phyloP scores from a whole-genome alignment of 1,140 invertebrate genomes.

The Achatina immaculata region DNA sequence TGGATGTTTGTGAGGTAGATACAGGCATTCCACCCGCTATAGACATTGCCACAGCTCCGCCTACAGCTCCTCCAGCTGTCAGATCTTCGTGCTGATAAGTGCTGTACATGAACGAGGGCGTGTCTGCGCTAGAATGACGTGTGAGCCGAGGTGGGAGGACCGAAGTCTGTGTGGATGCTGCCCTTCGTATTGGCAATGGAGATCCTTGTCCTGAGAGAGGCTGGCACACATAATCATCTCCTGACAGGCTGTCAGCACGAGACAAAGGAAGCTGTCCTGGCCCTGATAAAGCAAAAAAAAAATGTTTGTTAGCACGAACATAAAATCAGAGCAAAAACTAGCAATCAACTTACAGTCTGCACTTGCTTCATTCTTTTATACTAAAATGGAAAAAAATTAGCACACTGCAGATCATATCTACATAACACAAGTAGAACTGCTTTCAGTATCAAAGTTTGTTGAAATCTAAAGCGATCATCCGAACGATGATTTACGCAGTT shows the following conservation, averaged over 20 bases:
- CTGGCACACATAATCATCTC: conserved; percentile 86
- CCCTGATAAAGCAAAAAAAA: conserved; percentile 39
- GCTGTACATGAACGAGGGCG: conserved; percentile 54
- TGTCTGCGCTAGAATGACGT: conserved; percentile 60
- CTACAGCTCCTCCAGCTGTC: conserved; percentile 25
- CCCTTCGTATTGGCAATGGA: conserved; percentile 59
- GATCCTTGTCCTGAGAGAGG: conserved; percentile 49
- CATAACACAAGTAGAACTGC: no score
- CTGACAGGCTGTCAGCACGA: conserved; percentile 85
- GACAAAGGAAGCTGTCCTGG: conserved; percentile 43
- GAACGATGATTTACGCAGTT: no score
- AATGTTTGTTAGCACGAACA: not conserved
- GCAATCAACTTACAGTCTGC: not conserved
- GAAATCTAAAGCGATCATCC: no score
- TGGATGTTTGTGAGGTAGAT: conserved; percentile 58
- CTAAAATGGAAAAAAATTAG: no score
- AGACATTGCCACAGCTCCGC: conserved; percentile 34
- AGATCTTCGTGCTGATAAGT: conserved; percentile 80
- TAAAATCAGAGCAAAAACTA: not conserved
- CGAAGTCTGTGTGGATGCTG: conserved; percentile 73
- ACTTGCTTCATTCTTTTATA: no score
- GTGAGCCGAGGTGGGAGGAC: conserved; percentile 76
- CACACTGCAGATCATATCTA: no score
- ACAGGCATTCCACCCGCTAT: conserved; percentile 47
- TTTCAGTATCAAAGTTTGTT: no score